phyloP scores from a whole-genome alignment of 1,140 invertebrate genomes.

The Holcopasites calliopsidis region DNA sequence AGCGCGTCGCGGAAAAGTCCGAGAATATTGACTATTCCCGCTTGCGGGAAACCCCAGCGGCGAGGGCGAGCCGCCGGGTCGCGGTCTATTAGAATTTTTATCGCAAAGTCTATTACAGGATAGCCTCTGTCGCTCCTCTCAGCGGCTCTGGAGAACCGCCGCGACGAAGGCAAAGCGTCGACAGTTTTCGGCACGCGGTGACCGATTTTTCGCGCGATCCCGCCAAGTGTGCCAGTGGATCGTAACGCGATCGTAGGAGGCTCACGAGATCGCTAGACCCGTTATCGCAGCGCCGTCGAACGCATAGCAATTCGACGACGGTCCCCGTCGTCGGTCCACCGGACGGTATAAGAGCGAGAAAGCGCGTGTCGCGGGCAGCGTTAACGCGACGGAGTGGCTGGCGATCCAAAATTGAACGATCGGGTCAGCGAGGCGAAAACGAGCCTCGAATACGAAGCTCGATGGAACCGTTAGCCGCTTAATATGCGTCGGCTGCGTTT shows the following conservation, averaged over 20 bases:
- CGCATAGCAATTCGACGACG: constrained; percentile 52
- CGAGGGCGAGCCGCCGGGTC: too few species aligned
- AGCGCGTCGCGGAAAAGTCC: too few species aligned
- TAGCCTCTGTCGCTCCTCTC: too few species aligned
- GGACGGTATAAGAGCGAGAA: background rate
- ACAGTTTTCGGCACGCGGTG: constrained; percentile 12
- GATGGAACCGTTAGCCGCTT: constrained; percentile 64
- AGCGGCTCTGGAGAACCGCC: too few species aligned
- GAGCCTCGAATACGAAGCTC: constrained; percentile 36
- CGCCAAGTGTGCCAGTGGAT: constrained; percentile 59
- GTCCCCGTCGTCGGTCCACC: background rate
- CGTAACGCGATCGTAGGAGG: constrained; percentile 40
- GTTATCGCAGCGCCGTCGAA: constrained; percentile 48
- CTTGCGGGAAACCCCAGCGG: too few species aligned
- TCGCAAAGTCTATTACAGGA: too few species aligned
- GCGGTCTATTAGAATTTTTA: too few species aligned
- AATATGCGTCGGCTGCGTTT: constrained; percentile 49
- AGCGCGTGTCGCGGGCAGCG: too few species aligned
- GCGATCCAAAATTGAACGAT: background rate
- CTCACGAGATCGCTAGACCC: constrained; percentile 47
- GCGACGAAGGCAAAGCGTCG: too few species aligned
- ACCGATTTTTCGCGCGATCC: constrained; percentile 26
- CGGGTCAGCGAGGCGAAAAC: constrained; percentile 2
- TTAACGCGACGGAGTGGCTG: background rate
- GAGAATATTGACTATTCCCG: too few species aligned